Base-by-base conservation (phyloP, 2,113 vertebrate genomes). In the Hippoglossus stenolepis region DNA sequence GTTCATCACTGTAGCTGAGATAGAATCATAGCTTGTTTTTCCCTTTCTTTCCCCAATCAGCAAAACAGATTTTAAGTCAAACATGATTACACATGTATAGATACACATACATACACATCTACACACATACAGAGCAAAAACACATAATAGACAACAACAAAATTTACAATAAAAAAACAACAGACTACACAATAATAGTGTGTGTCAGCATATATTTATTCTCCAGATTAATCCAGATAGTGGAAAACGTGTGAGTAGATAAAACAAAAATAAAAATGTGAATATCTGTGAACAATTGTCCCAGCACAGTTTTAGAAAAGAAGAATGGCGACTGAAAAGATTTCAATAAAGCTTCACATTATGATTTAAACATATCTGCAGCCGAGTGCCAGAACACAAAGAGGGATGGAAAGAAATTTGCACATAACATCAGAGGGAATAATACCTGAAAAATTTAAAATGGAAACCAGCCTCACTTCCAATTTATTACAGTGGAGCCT, bases 391-490 rank as follows among this genome's bases (percentile, higher is more conserved):
- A 60, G 75, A 60, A 49, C 64, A 76, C 74, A 75, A 68, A 73
- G 79, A 73, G 79, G 59, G 47, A 23, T 51, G 31, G 40, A 23
- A 28, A 71, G 64, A 71, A 14, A 79, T 47, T 45, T 68, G 61
- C 63, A 63, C 60, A 43, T 2, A 65, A 80, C 77, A 90, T 89
- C 87, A 85, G 71, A 91, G 63, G 79, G 85, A 88, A 89, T 87
- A 88, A 87, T 77, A 88, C 82, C 84, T 91, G 80, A 79, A 85
- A 88, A 77, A 85, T 84, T 57, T 59, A 75, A 86, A 82, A 85
- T 53, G 69, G 75, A 83, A 90, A 79, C 73, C 62, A 59, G 61
- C 65, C 60, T 78, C 79, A 43, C 65, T 62, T 31, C 65, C 62
- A 84, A 53, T 90, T 91, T 78, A 73, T 73, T 64, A 70, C 70